Percentiles rank a stretch among this genome's conserved stretches.
Conservation (phyloP, 37 sponge, comb jelly and placozoan genomes). For the Agelas oroides region DNA sequence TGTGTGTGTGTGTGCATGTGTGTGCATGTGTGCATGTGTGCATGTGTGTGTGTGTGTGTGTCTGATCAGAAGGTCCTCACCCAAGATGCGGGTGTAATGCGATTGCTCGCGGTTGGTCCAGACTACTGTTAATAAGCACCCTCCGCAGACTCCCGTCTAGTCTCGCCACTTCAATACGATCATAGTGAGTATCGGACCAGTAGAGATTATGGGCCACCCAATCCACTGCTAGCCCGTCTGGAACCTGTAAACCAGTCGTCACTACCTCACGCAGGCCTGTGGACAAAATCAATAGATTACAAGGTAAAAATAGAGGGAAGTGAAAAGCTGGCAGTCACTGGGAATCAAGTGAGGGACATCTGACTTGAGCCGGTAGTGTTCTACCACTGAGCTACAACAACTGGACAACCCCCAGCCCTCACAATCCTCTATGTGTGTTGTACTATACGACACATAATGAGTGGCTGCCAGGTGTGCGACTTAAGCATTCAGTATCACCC, state of each 20-base stretch:
- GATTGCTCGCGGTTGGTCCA: slow-evolving; percentile 57
- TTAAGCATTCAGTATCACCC: too few species aligned
- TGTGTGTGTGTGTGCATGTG: neutral
- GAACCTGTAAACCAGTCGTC: neutral
- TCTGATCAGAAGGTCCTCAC: slow-evolving; percentile 28
- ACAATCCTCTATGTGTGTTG: too few species aligned
- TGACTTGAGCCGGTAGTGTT: too few species aligned
- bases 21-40: slow-evolving; percentile 23
- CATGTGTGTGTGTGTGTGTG: slow-evolving; percentile 39
- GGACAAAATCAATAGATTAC: neutral
- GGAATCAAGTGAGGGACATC: too few species aligned
- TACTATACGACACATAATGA: too few species aligned
- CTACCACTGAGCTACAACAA: too few species aligned
- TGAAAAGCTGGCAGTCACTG: too few species aligned
- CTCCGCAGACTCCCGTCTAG: slow-evolving; percentile 31
- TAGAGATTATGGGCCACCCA: slow-evolving; percentile 74
- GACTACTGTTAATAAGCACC: slow-evolving; percentile 32
- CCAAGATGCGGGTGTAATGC: slow-evolving; percentile 68
- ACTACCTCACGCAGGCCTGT: neutral
- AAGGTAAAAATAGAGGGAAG: neutral
- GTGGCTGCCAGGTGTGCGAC: too few species aligned
- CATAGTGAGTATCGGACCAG: slow-evolving; percentile 62
- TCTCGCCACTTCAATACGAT: slow-evolving; percentile 59
- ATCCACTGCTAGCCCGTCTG: slow-evolving; percentile 75
- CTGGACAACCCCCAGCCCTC: too few species aligned